Evolutionary conservation across 2,888 invertebrate species (phyloP).

Genomic region (Catocala sponsa): DNA sequence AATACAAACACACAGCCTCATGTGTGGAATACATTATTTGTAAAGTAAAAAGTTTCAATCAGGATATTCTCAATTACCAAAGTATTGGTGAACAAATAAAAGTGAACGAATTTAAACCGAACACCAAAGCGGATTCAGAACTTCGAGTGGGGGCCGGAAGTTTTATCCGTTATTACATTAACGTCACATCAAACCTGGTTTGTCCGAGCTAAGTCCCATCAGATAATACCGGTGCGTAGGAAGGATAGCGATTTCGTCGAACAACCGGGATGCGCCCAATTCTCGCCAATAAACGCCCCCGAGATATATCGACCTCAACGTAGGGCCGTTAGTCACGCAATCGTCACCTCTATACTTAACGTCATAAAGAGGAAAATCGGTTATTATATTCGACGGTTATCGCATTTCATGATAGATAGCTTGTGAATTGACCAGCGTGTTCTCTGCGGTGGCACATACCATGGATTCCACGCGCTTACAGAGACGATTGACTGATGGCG

Average conservation of each 20-base stretch:
- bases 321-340: conserved; percentile 64
- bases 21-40: neutral
- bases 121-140: conserved; percentile 48
- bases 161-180: conserved; percentile 70
- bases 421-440: conserved; percentile 76
- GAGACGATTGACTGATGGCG: conserved; percentile 67
- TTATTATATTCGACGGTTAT: conserved; percentile 63
- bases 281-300: conserved; percentile 85
- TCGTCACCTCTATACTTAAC: conserved; percentile 69
- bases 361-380: conserved; percentile 71
- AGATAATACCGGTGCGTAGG: conserved; percentile 78
- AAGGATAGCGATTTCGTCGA: conserved; percentile 84
- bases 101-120: conserved; percentile 50
- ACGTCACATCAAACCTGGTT: conserved; percentile 68
- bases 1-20: neutral
- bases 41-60: neutral
- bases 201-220: conserved; percentile 75
- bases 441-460: conserved; percentile 66
- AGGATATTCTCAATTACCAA: conserved; percentile 9
- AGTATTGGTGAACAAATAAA: conserved; percentile 51
- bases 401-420: conserved; percentile 63
- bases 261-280: conserved; percentile 87
- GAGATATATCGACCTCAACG: conserved; percentile 77
- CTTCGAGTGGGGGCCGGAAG: conserved; percentile 58
- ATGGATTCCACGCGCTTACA: conserved; percentile 65